Base-by-base conservation (phyloP, 2,113 vertebrate species). In the Chauna torquata region DNA sequence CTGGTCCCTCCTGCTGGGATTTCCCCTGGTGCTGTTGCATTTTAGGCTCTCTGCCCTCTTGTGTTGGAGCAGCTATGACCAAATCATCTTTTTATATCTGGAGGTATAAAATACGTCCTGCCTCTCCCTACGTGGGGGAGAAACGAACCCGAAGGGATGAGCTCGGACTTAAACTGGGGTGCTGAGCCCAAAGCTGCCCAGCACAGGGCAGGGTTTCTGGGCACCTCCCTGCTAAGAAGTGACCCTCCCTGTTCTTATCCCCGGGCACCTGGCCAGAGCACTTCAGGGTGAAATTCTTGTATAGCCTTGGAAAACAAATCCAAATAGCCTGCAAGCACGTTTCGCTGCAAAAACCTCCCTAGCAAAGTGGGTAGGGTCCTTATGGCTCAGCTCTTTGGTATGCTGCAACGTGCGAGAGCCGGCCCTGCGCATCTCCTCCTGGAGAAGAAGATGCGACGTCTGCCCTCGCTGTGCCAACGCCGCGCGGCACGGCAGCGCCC, bases 401-500 rank as follows among this genome's bases (percentile, higher is more conserved):
- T 7, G 25, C 30, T 47, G 57, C 0, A 2, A 30, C 40, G 34
- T 9, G 1, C 45, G 16, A 38, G 72, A 50, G 52, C 58, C 65
- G 55, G 59, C 49, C 27, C 11, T 0, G 2, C 20, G 23, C 61
- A 47, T 47, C 61, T 80, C 69, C 24, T 62, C 42, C 47, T 49
- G 27, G 72, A 75, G 69, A 55, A 54, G 50, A 28, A 28, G 40
- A 30, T 42, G 38, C 10, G 38, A 16, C 6, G 17, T 38, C 62
- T 30, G 40, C 40, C 64, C 54, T 83, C 2, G 22, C 85, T 0
- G 0, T 57, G 82, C 5, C 6, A 59, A 62, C 0, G 1, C 65
- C 0, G 0, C 1, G 2, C 59, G 50, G 72, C 74, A 19, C 64
- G 57, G 8, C 91, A 62, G 65, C 3, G 0, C 65, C 87, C 2